phyloP scores from a whole-genome alignment of 2,888 invertebrate species.

The Drepanosiphum platanoidis region DNA sequence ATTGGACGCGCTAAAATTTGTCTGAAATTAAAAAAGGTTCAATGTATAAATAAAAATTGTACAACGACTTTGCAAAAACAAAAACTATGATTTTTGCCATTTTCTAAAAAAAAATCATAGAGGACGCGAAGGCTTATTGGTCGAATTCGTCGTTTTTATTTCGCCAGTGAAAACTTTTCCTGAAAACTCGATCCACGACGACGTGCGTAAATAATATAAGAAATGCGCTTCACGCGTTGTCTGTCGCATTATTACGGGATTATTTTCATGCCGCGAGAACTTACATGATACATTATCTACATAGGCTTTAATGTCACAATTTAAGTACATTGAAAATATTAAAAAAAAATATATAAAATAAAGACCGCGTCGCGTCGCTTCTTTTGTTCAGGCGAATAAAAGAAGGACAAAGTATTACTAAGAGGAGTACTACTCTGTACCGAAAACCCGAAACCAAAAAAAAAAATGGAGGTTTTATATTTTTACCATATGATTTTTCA shows the following conservation, averaged over 20 bases:
- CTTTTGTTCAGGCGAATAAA: neutral
- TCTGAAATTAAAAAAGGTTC: too few species aligned
- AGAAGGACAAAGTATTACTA: slow-evolving; percentile 10
- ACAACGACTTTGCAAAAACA: too few species aligned
- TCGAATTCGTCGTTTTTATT: slow-evolving; percentile 6
- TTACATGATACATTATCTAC: neutral
- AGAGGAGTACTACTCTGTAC: neutral
- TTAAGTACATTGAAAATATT: slow-evolving; percentile 20
- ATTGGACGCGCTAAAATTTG: too few species aligned
- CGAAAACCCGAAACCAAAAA: neutral
- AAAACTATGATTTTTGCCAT: too few species aligned
- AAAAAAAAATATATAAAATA: neutral
- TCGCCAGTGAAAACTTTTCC: neutral
- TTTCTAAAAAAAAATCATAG: neutral
- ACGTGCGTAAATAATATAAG: slow-evolving; percentile 19
- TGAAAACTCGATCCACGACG: slow-evolving; percentile 9
- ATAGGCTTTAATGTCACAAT: neutral
- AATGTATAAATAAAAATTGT: too few species aligned
- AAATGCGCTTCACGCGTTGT: slow-evolving; percentile 22
- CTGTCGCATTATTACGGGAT: neutral
- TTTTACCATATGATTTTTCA: neutral
- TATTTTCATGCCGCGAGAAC: slow-evolving; percentile 6
- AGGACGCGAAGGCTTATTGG: neutral
- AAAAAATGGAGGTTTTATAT: neutral
- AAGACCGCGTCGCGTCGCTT: neutral